phyloP scores from a whole-genome alignment of 1,140 invertebrate genomes.

The Heterodera carotae region DNA sequence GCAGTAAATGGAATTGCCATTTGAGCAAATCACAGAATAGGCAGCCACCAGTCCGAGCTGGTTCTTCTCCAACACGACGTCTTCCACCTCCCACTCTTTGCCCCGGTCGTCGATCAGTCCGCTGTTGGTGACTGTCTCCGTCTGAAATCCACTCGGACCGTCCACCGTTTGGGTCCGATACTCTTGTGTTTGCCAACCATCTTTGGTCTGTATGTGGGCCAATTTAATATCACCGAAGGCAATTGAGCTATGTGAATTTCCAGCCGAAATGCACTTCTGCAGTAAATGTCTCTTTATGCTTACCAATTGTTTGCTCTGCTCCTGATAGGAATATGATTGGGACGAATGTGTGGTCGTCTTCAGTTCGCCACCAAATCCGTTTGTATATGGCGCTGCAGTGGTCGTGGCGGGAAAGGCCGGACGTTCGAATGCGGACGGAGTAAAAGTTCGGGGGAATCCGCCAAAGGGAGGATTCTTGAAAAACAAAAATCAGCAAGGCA shows the following conservation, averaged over 20 bases:
- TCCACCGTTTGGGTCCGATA: conserved; percentile 49
- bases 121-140: conserved; percentile 43
- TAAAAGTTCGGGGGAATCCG: neutral
- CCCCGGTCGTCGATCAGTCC: conserved; percentile 51
- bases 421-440: conserved; percentile 10
- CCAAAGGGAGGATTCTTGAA: conserved; percentile 47
- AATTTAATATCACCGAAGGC: no score
- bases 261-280: neutral
- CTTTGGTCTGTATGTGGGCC: conserved; percentile 42
- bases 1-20: conserved; percentile 66
- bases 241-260: no score
- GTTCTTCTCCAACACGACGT: conserved; percentile 54
- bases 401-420: conserved; percentile 18
- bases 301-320: conserved; percentile 46
- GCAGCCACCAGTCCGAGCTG: conserved; percentile 76
- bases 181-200: conserved; percentile 53
- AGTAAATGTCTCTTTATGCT: neutral
- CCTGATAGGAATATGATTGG: conserved; percentile 51
- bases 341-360: conserved; percentile 32
- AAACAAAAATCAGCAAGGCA: neutral
- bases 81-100: conserved; percentile 53
- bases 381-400: conserved; percentile 36
- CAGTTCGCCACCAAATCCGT: conserved; percentile 27
- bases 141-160: conserved; percentile 45
- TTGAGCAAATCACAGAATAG: conserved; percentile 73